A percentile compares a stretch with the other conserved stretches of the same genome.
phyloP scores from a whole-genome alignment of 2,113 vertebrate genomes.

The Archocentrus centrarchus region DNA sequence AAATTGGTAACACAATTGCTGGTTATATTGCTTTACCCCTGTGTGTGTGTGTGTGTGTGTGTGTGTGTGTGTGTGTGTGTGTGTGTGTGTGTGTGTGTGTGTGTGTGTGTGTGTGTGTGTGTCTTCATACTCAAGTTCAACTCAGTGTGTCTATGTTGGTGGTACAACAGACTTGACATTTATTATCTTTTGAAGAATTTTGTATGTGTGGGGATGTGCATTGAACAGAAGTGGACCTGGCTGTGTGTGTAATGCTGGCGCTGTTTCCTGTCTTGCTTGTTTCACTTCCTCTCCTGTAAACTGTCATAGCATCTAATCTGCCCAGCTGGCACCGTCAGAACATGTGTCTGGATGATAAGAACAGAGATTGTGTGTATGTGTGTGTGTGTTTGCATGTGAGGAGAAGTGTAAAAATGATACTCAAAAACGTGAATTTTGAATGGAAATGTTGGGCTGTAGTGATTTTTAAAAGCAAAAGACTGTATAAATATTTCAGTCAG shows the following conservation, averaged over 20 bases:
- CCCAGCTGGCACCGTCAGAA: constrained; percentile 57
- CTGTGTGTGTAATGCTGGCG: constrained; percentile 16
- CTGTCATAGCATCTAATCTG: constrained; percentile 59
- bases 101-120: too few relatives aligned
- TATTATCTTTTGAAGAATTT: constrained; percentile 9
- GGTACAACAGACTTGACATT: constrained; percentile 32
- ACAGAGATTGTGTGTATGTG: not conserved
- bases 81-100: too few relatives aligned
- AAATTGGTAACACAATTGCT: not conserved
- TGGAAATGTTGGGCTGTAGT: not conserved
- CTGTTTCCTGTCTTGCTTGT: constrained; percentile 52
- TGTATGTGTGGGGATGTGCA: not conserved
- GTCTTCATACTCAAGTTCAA: not conserved
- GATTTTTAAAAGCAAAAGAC: not conserved
- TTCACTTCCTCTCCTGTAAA: constrained; percentile 65
- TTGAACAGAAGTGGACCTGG: constrained; percentile 23
- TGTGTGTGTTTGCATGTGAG: not conserved
- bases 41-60: too few relatives aligned
- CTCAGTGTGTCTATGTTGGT: constrained; percentile 2
- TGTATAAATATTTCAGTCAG: not conserved
- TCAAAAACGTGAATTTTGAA: not conserved
- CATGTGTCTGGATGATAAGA: constrained; percentile 20
- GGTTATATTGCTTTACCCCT: not conserved
- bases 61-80: too few relatives aligned
- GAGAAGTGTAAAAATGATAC: not conserved